Base-by-base conservation (phyloP, 1,140 invertebrate species). In the Ips typographus region DNA sequence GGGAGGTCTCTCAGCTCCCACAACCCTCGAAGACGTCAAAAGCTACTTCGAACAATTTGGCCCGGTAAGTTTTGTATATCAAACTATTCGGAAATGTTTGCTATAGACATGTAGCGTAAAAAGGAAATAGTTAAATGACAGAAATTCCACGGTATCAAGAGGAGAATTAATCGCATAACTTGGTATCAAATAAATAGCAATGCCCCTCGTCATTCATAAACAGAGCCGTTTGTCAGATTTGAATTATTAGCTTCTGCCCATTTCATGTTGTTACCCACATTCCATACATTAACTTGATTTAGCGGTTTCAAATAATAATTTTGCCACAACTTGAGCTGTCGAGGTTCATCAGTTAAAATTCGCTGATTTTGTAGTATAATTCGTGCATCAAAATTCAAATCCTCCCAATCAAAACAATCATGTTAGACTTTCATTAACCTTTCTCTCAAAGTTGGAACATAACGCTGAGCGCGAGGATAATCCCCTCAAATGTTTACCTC, bases 21-120 rank as follows among this genome's bases (percentile, higher is more conserved):
- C 97, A 80, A 99, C 96, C 79, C 89, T 99, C 80, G 98, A 99
- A 85, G 98, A 99, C 85, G 95, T 99, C 81, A 98, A 98, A 89
- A 96, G 95, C 84, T 99, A 99, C 86, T 99, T 99, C 85, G 94
- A 97, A 85, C 95, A 98, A 84, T 99, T 98, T 84, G 98, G 98
- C 85, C 94, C 94, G 91, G 96, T 99, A 85, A 95, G 94, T 93
- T 70, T 8, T 49, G 1, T 22, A 49, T 49, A 0, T 22, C 22
- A 22, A 22, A 22, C 22, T 22, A 22, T 22, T 22, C 22, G 22
- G 22, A 22, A 22, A 22, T 22, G 22, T 22, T 22, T 22, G 22
- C 22, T 22, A 22, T 22, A 22, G 22, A 22, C 22, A 22, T 22
- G 22, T 22, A 22, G 22, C 22, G 22, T 22, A 22, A 22, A 22